Base-by-base conservation (phyloP, 1,140 invertebrate genomes). In the Magallana gigas region DNA sequence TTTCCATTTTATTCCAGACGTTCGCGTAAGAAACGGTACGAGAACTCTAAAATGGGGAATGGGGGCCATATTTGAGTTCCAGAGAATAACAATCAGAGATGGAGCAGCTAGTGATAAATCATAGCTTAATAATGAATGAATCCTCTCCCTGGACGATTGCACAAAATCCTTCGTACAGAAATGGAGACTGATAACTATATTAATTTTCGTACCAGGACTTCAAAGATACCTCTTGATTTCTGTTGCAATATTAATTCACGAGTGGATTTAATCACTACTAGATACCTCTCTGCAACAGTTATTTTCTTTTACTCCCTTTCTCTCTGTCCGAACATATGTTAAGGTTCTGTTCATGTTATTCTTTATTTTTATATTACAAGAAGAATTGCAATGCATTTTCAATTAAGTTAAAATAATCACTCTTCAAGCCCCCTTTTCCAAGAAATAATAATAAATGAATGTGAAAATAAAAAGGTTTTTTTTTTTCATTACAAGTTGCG, bases 191-290 rank as follows among this genome's bases (percentile, higher is more conserved):
- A 76, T 76, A 36, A 29, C 23, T 76, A 29, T 76, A 76, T 76
- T 76, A 76, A 76, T 76, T 76, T 76, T 76, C 68, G 23, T 76
- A 76, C 68, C 68, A 29, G 68, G 68, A 76, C 68, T 4, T 76
- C 68, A 76, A 36, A 76, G 68, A 76, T 29, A 29, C 23, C 11
- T 18, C 68, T 76, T 76, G 68, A 76, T 76, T 76, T 76, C 68
- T 76, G 36, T 29, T 76, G 23, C 23, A 76, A 76, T 76, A 76
- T 76, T 76, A 76, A 76, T 76, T 64, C 60, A 64, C 16, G 60
- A 64, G 16, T 64, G 60, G 16, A n/a, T 64, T 64, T 76, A 76
- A 76, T 76, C 68, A 76, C 23, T 36, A 23, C 12, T 8, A 76
- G 29, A 8, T 9, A 23, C 68, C 23, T 29, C 3, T 1, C 14